Evolutionary conservation across 2,888 invertebrate genomes (phyloP).

Genomic region (Drosophila vallismaia): DNA sequence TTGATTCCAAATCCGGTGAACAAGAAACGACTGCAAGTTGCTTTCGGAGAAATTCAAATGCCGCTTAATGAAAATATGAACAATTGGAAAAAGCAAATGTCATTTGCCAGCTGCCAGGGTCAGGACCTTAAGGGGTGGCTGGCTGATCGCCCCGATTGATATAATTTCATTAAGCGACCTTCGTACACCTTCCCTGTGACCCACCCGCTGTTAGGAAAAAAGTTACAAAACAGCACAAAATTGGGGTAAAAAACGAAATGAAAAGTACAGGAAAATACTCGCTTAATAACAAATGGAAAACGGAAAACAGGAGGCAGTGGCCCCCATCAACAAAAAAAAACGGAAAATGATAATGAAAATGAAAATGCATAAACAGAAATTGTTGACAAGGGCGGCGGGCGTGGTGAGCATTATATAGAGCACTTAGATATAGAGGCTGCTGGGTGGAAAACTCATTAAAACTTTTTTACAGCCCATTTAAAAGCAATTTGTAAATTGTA

Average conservation of each 20-base stretch:
- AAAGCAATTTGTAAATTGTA: conserved; percentile 83
- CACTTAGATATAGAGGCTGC: conserved; percentile 42
- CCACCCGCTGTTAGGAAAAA: conserved; percentile 28
- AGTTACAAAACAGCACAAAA: conserved; percentile 13
- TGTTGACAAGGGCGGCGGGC: conserved; percentile 1
- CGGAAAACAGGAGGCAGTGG: conserved; percentile 39
- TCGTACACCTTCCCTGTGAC: conserved; percentile 12
- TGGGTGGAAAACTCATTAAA: conserved; percentile 83
- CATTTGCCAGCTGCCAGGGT: conserved; percentile 70
- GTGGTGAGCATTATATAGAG: background rate
- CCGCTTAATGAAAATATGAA: conserved; percentile 56
- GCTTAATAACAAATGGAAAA: conserved; percentile 44
- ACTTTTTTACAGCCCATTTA: conserved; percentile 84
- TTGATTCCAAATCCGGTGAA: conserved; percentile 3
- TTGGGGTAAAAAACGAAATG: conserved; percentile 23
- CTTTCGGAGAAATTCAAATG: conserved; percentile 56
- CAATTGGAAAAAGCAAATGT: conserved; percentile 62
- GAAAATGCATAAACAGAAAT: conserved; percentile 60
- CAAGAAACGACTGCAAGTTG: conserved; percentile 58
- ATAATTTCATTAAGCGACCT: conserved; percentile 70
- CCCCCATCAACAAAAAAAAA: conserved; percentile 32
- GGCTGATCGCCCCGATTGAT: conserved; percentile 62
- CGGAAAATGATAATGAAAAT: conserved; percentile 67
- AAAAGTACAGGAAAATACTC: conserved; percentile 37
- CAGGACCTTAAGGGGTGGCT: conserved; percentile 26